These are phyloP conservation scores for Melanostigma gelatinosum DNA, from an alignment of 2,113 vertebrate species.

Conservation along the genomic window DNA sequence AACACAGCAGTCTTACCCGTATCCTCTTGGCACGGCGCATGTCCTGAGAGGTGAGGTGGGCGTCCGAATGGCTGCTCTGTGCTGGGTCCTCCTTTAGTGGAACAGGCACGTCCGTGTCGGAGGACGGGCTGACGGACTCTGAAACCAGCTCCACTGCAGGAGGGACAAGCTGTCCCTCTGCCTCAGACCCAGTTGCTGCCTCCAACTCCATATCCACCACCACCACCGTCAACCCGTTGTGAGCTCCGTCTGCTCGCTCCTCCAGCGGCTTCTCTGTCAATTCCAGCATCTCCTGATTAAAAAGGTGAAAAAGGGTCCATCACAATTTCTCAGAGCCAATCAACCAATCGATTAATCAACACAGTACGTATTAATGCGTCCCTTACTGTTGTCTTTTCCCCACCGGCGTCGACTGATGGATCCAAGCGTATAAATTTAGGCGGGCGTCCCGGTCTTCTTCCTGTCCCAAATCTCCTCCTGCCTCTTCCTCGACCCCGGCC, in stretches of 20 bases:
- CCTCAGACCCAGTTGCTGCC: conserved; percentile 47
- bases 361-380: background rate
- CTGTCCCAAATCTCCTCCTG: conserved; percentile 91
- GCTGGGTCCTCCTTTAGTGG: conserved; percentile 84
- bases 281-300: conserved; percentile 88
- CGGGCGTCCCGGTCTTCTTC: conserved; percentile 91
- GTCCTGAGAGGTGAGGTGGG: conserved; percentile 90
- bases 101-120: conserved; percentile 64
- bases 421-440: conserved; percentile 94
- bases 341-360: background rate
- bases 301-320: background rate
- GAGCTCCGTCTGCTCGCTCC: conserved; percentile 77
- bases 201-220: conserved; percentile 82
- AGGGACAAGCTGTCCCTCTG: conserved; percentile 74
- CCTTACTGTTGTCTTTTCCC: conserved; percentile 81
- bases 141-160: conserved; percentile 75
- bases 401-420: conserved; percentile 83
- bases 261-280: conserved; percentile 89
- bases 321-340: background rate
- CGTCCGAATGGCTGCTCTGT: conserved; percentile 76
- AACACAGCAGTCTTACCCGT: conserved; percentile 74
- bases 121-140: conserved; percentile 56
- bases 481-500: conserved; percentile 91
- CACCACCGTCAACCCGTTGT: conserved; percentile 87
- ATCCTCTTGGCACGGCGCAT: conserved; percentile 94